Base-by-base conservation (phyloP, 2,113 vertebrate genomes). In the Ceyx cyanopectus region DNA sequence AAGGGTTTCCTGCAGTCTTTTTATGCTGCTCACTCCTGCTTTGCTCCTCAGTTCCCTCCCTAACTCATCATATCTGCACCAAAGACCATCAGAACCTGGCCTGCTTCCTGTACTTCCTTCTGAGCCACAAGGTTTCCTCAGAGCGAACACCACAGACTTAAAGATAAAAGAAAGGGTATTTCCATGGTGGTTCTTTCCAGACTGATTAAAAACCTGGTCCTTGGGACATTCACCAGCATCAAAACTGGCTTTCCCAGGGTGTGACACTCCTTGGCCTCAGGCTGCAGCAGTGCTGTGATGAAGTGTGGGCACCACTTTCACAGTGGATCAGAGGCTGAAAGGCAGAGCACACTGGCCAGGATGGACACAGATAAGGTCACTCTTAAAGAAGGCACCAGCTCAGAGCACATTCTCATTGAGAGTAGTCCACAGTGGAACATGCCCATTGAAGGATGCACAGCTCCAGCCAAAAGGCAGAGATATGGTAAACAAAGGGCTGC, bases 91-190 rank as follows among this genome's bases (percentile, higher is more conserved):
- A 69, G 41, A 12, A 34, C 12, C 29, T 32, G 37, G 14, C 43
- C 82, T 67, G 72, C 72, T 75, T 68, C 45, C 77, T 43, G 34
- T 66, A 18, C n/a, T 75, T 66, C 72, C 41, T 75, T 79, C 53
- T 72, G 53, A 91, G 81, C 46, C 77, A 53, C 58, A 34, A 79
- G 41, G 53, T 62, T 62, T 79, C 77, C n/a, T 76, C 62, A 43
- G 17, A 93, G 57, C 24, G 83, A 93, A 67, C 29, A 50, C 13
- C 14, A 86, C n/a, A 67, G 20, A n/a, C 29, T 86, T 83, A 22
- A 80, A 62, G 85, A 85, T 23, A 57, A 89, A 79, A 48, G 12
- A 68, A 77, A 76, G 16, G 20, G 24, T 80, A 78, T 85, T 81
- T 74, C 79, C 61, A 66, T 10, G 12, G 26, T 0, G 0, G 56